These are phyloP conservation scores for Pseudoips prasinana DNA, from an alignment of 2,888 invertebrate species.

Conservation along the genomic window DNA sequence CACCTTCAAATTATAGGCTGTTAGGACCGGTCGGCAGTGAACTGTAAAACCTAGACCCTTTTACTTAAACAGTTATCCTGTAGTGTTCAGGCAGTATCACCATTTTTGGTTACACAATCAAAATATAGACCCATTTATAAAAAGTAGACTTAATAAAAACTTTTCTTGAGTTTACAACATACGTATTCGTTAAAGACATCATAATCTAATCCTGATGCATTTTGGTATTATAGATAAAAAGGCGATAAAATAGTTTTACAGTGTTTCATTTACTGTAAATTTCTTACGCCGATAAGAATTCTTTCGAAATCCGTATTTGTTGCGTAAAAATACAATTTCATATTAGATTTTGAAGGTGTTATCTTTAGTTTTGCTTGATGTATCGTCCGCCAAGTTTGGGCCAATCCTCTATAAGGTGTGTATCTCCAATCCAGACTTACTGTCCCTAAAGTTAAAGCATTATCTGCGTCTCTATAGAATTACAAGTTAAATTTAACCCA, in stretches of 20 bases:
- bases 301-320: constrained; percentile 2
- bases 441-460: constrained; percentile 7
- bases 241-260: constrained; percentile 20
- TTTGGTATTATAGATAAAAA: constrained; percentile 21
- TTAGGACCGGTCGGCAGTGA: no score
- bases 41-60: no score
- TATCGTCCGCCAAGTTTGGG: constrained; percentile 61
- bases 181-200: no score
- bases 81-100: no score
- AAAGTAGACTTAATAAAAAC: no score
- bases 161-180: no score
- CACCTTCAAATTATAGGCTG: constrained; percentile 38
- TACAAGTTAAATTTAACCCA: constrained; percentile 41
- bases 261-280: constrained; percentile 7
- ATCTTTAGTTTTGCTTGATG: constrained; percentile 48
- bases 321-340: no score
- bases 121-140: no score
- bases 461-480: constrained; percentile 14
- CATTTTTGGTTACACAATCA: no score
- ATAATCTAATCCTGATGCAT: constrained; percentile 30
- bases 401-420: constrained; percentile 78
- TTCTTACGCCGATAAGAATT: constrained; percentile 9
- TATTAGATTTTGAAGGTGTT: constrained; percentile 46
- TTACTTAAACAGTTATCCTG: no score
- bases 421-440: constrained; percentile 39